phyloP scores from a whole-genome alignment of 2,888 invertebrate genomes.

The Stramonita haemastoma region DNA sequence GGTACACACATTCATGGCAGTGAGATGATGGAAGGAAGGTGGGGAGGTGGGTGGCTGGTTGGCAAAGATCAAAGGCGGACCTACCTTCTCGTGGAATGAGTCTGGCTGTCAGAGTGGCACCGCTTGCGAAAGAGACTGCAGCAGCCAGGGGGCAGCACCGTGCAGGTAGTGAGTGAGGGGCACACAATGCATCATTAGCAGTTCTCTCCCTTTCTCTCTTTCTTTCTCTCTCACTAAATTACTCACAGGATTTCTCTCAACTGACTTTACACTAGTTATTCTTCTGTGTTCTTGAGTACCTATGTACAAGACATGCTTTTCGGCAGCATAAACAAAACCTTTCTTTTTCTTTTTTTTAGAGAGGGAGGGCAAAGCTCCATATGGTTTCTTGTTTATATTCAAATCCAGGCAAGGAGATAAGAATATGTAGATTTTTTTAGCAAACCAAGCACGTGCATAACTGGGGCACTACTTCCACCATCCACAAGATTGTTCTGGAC shows the following conservation, averaged over 20 bases:
- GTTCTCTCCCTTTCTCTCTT: not conserved
- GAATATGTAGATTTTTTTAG: too few species aligned
- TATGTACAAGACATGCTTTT: not conserved
- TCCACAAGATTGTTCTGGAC: not conserved
- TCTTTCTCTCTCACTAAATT: not conserved
- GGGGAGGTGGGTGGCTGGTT: not conserved
- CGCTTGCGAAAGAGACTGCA: constrained; percentile 58
- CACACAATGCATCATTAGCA: constrained; percentile 10
- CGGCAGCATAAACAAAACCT: too few species aligned
- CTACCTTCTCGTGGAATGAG: constrained; percentile 38
- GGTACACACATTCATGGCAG: not conserved
- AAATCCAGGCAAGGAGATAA: too few species aligned
- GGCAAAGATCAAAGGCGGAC: constrained; percentile 9
- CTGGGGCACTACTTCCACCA: not conserved
- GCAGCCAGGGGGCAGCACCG: constrained; percentile 20
- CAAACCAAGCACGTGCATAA: too few species aligned
- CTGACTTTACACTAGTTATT: not conserved
- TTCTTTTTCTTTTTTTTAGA: not conserved
- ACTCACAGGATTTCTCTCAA: too few species aligned
- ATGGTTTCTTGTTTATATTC: too few species aligned
- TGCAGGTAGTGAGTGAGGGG: too few species aligned
- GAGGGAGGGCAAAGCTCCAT: too few species aligned
- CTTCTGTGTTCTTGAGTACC: not conserved
- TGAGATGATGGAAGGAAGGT: not conserved
- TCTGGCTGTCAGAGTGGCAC: constrained; percentile 55